Conservation (phyloP, 1,140 invertebrate species). For the Drosophila ambigua region DNA sequence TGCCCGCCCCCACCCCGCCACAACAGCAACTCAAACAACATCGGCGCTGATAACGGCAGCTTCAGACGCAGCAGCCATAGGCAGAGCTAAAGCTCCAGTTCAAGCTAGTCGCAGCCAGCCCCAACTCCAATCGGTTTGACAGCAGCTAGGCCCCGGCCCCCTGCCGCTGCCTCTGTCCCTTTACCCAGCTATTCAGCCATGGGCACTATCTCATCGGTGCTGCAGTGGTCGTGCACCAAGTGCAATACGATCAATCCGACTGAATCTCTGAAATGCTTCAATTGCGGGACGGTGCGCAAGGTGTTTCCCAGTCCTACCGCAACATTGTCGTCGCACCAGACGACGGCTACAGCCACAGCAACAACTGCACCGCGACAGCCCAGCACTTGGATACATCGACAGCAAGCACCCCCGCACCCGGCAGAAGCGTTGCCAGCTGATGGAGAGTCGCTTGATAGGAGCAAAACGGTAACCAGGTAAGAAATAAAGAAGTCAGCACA, state of each 20-base stretch:
- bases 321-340: slow-evolving; percentile 40
- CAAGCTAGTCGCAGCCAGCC: too few relatives aligned
- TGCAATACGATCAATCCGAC: slow-evolving; percentile 94
- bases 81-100: too few relatives aligned
- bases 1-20: too few relatives aligned
- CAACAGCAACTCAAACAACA: too few relatives aligned
- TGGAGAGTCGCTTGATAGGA: slow-evolving; percentile 56
- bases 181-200: slow-evolving; percentile 85
- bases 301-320: slow-evolving; percentile 76
- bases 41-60: neutral
- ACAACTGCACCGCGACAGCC: slow-evolving; percentile 28
- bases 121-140: neutral
- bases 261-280: slow-evolving; percentile 90
- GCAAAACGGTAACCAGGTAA: slow-evolving; percentile 52
- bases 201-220: slow-evolving; percentile 95
- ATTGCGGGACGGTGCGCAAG: slow-evolving; percentile 88
- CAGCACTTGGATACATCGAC: slow-evolving; percentile 43
- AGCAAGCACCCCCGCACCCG: slow-evolving; percentile 33
- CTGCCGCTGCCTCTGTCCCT: too few relatives aligned
- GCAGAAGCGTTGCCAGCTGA: slow-evolving; percentile 50
- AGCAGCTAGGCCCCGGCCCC: neutral
- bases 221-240: slow-evolving; percentile 94
- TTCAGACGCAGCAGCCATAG: neutral
- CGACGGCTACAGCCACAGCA: slow-evolving; percentile 12
- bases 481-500: too few relatives aligned